A percentile compares a stretch with the other conserved stretches of the same genome.
Conservation (phyloP, 2,888 invertebrate genomes). For the Labia minor region DNA sequence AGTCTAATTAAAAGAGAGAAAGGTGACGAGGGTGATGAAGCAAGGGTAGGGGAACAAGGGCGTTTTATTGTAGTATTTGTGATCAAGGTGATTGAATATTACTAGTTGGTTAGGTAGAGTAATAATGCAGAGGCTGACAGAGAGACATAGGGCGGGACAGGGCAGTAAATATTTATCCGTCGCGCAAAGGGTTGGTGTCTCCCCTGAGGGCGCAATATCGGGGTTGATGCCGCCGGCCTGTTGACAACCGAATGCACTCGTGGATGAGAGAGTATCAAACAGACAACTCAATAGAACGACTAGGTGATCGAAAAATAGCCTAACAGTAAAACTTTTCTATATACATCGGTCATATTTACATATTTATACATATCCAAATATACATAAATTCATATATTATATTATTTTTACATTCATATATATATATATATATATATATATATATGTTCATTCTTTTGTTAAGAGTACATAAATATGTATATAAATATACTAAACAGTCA, state of each 20-base stretch:
- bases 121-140: not conserved
- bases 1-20: not conserved
- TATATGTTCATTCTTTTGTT: no score
- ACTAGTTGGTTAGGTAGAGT: not conserved
- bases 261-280: no score
- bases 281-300: not conserved
- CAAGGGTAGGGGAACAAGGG: not conserved
- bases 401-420: no score
- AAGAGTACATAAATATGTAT: no score
- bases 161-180: slow-evolving; percentile 8
- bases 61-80: not conserved
- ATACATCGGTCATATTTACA: no score
- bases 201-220: not conserved
- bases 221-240: not conserved
- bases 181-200: slow-evolving; percentile 1
- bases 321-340: not conserved
- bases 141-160: not conserved
- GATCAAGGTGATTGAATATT: not conserved
- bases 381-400: no score
- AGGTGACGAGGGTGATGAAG: not conserved
- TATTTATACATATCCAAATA: no score
- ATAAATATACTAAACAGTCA: no score
- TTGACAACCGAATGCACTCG: not conserved
- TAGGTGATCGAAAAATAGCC: not conserved
- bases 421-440: no score